Evolutionary conservation across 2,113 vertebrate genomes (phyloP).

Genomic region (Spermophilus dauricus): DNA sequence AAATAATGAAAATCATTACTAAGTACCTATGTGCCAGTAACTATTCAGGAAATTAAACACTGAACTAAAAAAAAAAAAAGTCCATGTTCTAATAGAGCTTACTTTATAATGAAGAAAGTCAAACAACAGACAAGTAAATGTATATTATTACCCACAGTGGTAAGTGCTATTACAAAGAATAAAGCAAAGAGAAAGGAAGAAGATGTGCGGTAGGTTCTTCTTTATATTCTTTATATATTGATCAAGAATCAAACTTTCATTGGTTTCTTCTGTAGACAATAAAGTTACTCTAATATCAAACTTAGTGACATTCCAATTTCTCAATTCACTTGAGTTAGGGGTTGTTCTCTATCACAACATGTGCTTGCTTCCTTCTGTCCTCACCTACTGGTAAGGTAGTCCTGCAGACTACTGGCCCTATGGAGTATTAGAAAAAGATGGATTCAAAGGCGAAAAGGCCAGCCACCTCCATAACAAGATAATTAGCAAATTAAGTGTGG

Average conservation of each 20-base stretch:
- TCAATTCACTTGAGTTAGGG: not conserved
- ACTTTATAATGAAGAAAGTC: not conserved
- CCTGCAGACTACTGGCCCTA: not conserved
- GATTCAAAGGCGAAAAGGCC: not conserved
- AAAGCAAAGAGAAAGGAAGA: not conserved
- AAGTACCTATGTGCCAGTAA: not conserved
- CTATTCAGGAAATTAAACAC: not conserved
- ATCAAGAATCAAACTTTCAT: not conserved
- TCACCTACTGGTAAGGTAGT: not conserved
- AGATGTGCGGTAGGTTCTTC: not conserved
- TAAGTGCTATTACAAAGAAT: not conserved
- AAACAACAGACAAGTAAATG: not conserved
- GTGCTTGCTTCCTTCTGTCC: not conserved
- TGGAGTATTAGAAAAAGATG: not conserved
- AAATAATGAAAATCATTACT: not conserved
- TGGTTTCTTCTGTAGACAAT: not conserved
- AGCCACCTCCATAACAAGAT: not conserved
- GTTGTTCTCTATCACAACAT: not conserved
- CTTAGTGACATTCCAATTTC: not conserved
- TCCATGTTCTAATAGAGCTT: not conserved
- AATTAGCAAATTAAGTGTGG: not conserved
- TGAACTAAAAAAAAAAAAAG: not conserved
- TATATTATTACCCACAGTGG: not conserved
- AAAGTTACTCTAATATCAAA: not conserved
- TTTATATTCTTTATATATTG: constrained; percentile 7